Base-by-base conservation (phyloP, 2,113 vertebrate genomes). In the Probosciger aterrimus region DNA sequence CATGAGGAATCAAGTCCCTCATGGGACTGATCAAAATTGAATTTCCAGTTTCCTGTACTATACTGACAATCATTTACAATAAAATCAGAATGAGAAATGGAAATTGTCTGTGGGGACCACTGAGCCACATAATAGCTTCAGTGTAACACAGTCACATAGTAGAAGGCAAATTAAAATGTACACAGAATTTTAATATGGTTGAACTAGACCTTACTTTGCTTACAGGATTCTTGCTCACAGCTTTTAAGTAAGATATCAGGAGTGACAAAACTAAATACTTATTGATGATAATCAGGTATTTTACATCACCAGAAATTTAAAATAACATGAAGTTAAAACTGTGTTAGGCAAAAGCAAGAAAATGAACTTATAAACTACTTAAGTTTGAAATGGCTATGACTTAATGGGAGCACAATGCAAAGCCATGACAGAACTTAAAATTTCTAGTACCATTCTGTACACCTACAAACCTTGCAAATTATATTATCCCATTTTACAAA, bases 141-240 rank as follows among this genome's bases (percentile, higher is more conserved):
- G 71, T 94, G 80, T 95, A 94, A 96, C 86, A 97, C 60, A 95
- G 82, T 83, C 95, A 96, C 92, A 96, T 62, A 97, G 94, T 76
- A 60, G 35, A 98, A 97, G 94, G 68, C 67, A 97, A 98, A 97
- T 97, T 96, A 97, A 97, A 97, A 97, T 93, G 96, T 95, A 97
- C 92, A 92, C 5, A 78, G 92, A 96, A 96, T 96, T 97, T 96
- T 96, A 98, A 97, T 89, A 86, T 24, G 87, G 91, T 92, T 94
- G 84, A 98, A 96, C 53, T 91, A 91, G 81, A 91, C 59, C 74
- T 92, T 77, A 76, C 52, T 97, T 96, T 43, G 43, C 68, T 93
- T 95, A 90, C 25, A 87, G 65, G 33, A 53, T 76, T 83, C 44
- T 65, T 86, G 33, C 35, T 62, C 76, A 23, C 57, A 86, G 62